Evolutionary conservation across 2,113 vertebrate species (phyloP), one percentile per base, ranked within the genome.

Genomic region (Aegithalos caudatus): DNA sequence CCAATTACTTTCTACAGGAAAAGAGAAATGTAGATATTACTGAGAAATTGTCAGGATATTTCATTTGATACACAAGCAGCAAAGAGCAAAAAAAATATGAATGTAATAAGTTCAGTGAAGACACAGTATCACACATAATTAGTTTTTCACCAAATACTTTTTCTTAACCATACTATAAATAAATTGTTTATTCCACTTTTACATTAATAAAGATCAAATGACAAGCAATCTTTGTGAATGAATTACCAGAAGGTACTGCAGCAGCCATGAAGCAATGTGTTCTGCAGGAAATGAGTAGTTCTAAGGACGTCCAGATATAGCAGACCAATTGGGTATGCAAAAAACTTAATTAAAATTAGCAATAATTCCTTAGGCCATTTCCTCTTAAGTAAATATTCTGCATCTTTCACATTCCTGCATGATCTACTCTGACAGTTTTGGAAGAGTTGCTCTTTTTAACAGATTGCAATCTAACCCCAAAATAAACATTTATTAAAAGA

Each of bases 301-400:
- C 74, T 53, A 71, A 70, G 42, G 61, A 65, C 10, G 14, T 90
- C 57, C 31, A 67, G 31, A 71, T 57, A 85, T 10, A 58, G 73
- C 42, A 93, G 94, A 66, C 27, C 74, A 94, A 74, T 71, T 67
- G 37, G 35, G 23, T 95, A 87, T 76, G 56, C 64, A 95, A 81
- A 95, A 95, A 87, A 33, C 22, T 81, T 94, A 86, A 97, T 96
- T 92, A 94, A 95, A 97, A 96, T 97, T 92, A 97, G 66, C 14
- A 87, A 88, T 81, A 91, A 72, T 86, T 92, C 71, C 65, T 80
- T 61, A 90, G 69, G 81, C 57, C 51, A 81, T 96, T 84, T 96
- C 77, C 74, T 97, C 67, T 90, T 76, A 94, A 96, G 64, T 95
- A 98, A 97, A 95, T 88, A 92, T 86, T 93, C 84, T 88, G 5